Percentiles rank a stretch among this genome's conserved stretches.
These are phyloP conservation scores for Capitulum mitella DNA, from an alignment of 2,888 invertebrate genomes.

Conservation along the genomic window DNA sequence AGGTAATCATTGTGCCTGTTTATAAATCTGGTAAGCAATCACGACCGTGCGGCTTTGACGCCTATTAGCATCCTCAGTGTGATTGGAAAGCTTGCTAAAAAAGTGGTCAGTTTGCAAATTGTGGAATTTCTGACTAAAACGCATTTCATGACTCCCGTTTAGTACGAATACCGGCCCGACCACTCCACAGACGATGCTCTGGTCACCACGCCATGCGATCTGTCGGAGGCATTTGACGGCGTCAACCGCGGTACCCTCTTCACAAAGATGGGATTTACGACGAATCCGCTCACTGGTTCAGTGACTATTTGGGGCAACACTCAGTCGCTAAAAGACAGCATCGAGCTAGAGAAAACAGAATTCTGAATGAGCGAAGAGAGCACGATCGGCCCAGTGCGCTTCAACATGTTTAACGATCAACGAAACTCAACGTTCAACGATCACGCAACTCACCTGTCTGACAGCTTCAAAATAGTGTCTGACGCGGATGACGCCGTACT, in stretches of 20 bases:
- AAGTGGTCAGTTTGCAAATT: background rate
- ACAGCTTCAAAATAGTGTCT: background rate
- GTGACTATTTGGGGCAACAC: background rate
- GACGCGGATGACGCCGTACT: background rate
- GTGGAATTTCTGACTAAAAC: background rate
- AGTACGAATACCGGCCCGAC: background rate
- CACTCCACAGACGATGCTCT: background rate
- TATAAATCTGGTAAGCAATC: too few species aligned
- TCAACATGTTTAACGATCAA: background rate
- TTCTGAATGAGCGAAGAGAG: background rate
- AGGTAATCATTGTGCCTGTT: too few species aligned
- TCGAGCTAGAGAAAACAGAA: background rate
- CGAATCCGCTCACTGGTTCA: background rate
- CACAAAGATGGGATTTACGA: background rate
- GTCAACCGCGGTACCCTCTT: background rate
- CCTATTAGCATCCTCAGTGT: too few species aligned
- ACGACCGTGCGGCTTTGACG: too few species aligned
- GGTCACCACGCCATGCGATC: background rate
- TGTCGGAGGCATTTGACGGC: background rate
- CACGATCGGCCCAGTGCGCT: background rate
- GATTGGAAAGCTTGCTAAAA: background rate
- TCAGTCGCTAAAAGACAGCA: background rate
- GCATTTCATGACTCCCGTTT: background rate
- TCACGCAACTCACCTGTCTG: background rate
- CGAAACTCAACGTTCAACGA: too few species aligned